phyloP scores from a whole-genome alignment of 2,797 vertebrate species.

The Hypotaenidia okinawae region DNA sequence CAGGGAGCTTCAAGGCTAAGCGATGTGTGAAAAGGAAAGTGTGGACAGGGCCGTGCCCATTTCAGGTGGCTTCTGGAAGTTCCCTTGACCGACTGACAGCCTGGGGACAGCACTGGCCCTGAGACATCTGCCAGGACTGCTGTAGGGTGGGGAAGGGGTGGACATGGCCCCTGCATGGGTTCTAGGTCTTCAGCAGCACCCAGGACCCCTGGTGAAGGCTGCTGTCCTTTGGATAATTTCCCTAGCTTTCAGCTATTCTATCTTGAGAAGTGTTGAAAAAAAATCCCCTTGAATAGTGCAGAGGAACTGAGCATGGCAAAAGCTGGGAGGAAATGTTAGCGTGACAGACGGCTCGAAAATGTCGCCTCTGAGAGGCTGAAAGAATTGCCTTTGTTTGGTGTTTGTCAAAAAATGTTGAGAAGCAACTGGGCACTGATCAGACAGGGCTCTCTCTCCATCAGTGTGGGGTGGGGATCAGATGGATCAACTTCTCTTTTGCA shows the following conservation, averaged over 20 bases:
- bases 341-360: not conserved
- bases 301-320: not conserved
- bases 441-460: not conserved
- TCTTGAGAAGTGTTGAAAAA: not conserved
- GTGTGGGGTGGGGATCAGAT: not conserved
- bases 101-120: not conserved
- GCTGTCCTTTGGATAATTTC: not conserved
- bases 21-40: not conserved
- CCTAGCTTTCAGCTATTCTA: not conserved
- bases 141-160: not conserved
- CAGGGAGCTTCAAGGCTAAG: not conserved
- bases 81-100: accelerated
- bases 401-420: not conserved
- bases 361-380: not conserved
- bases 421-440: not conserved
- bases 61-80: not conserved
- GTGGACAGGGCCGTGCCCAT: not conserved
- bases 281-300: not conserved
- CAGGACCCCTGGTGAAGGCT: not conserved
- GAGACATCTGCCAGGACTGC: not conserved
- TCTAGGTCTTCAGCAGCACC: not conserved
- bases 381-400: not conserved
- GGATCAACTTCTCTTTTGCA: not conserved
- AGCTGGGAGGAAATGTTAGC: not conserved
- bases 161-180: not conserved